Base-by-base conservation (phyloP, 2,113 vertebrate species). In the Hyla sarda region DNA sequence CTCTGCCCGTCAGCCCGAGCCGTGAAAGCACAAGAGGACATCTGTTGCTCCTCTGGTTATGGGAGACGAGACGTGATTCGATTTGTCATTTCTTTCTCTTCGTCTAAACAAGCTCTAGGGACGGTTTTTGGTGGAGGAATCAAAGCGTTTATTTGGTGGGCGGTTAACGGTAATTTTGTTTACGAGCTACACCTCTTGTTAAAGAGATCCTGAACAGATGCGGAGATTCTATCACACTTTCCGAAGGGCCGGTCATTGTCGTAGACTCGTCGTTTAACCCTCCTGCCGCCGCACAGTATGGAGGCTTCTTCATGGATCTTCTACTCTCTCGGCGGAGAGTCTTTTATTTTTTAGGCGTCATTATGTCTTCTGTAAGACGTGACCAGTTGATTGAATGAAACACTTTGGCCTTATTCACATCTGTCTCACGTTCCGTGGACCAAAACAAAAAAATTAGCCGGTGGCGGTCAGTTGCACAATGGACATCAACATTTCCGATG, bases 11-110 rank as follows among this genome's bases (percentile, higher is more conserved):
- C 91, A 91, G 78, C 86, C 90, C 91, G 92, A 71, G 91, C 93
- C 90, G 91, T 88, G 77, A 82, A 89, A 88, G 89, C 90, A 92
- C 93, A 93, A 93, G 92, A 89, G 86, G 89, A 91, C 89, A 94
- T 94, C 92, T 93, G 92, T 93, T 93, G 91, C 92, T 81, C 93
- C 91, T 89, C 90, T 91, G 91, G 90, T 90, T 89, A 90, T 89
- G 89, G 91, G 91, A 92, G 91, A 90, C 78, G 78, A 94, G 92
- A 93, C 92, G 92, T 94, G 91, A 94, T 94, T 94, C 92, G 91
- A 93, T 94, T 94, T 94, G 91, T 91, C 92, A 90, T 88, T 87
- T 88, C 89, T 90, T 84, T 89, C 86, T 88, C 89, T 69, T 9
- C 84, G 37, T 73, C 23, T 67, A 88, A 91, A 93, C 88, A 90